Base-by-base conservation (phyloP, 2,113 vertebrate species). In the Loxodonta africana region DNA sequence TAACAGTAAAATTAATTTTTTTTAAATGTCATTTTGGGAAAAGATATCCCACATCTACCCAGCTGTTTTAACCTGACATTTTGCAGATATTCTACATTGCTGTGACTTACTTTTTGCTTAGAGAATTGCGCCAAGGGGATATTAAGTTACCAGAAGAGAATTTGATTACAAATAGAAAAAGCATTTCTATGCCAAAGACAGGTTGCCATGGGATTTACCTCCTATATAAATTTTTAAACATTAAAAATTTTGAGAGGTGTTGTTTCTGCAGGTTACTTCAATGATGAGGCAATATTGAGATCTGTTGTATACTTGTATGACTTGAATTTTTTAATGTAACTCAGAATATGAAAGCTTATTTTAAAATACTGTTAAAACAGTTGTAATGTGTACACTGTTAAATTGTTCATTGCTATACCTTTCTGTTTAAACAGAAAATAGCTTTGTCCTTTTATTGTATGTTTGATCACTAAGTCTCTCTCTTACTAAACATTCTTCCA, bases 151-250 rank as follows among this genome's bases (percentile, higher is more conserved):
- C 2, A 44, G 30, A 91, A 73, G 74, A 96, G 14, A 85, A 33
- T 82, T 51, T 82, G 78, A 90, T 71, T 90, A 95, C 37, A 95
- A 91, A 91, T 81, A 77, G 62, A 92, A 94, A 63, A 94, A 63
- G 6, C 48, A 95, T 94, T 92, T 90, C 37, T 92, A 2, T 96
- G 88, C 62, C 92, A n/a, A 88, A 92, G 25, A 48, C 85, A 85
- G 87, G 26, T 97, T 86, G 51, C 33, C 81, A 5, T 92, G 57
- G 57, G 28, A 69, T 92, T 87, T 94, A 87, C 78, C 76, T 81
- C 92, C 15, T 51, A 18, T 57, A 8, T 76, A 94, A 83, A 76
- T 74, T 73, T 80, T 91, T 93, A 8, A 51, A 91, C 71, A 20
- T 81, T 83, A 87, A 78, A 96, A 95, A 18, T 74, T 46, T 95